Evolutionary conservation across 2,888 invertebrate genomes (phyloP), one percentile per base, ranked within the genome.

Genomic region (Drosophila acutilabella): DNA sequence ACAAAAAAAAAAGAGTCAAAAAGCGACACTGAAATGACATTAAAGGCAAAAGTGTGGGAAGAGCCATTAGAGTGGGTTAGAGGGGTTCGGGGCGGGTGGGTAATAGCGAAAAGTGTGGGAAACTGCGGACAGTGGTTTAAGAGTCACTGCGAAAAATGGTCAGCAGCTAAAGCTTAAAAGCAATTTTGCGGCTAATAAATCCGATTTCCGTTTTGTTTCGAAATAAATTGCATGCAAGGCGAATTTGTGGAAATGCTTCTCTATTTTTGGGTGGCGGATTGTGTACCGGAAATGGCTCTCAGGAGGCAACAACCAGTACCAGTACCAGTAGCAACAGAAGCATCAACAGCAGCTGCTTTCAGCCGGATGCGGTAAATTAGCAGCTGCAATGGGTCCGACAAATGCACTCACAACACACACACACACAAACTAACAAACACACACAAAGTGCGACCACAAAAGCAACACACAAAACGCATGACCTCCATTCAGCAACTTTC

Each of bases 141-240:
- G 70, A 87, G 72, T 75, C 83, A 89, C 84, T 85, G 88, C 66
- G 77, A 78, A 78, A 79, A 57, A 56, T 56, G 57, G 48, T 54
- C 64, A 64, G 60, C 64, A 64, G 60, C 64, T 51, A 67, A 83
- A 68, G 85, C 89, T 86, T 88, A 87, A 90, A 90, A 87, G 86
- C 91, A 91, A 91, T 91, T 91, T 91, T 91, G 90, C 81, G 90
- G 91, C 90, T 90, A 91, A 91, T 91, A 91, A 91, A 91, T 91
- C 89, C 89, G 89, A 91, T 90, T 91, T 90, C 86, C 90, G 81
- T 84, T 85, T 77, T 73, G 85, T 81, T 89, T 89, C 88, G 77
- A 88, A 85, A 91, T 91, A 90, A 90, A 91, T 90, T 88, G 88
- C 75, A 71, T 59, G 68, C 66, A 54, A 68, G 48, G 45, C 47